phyloP scores from a whole-genome alignment of 2,888 invertebrate species.

The Leucophenga montana region DNA sequence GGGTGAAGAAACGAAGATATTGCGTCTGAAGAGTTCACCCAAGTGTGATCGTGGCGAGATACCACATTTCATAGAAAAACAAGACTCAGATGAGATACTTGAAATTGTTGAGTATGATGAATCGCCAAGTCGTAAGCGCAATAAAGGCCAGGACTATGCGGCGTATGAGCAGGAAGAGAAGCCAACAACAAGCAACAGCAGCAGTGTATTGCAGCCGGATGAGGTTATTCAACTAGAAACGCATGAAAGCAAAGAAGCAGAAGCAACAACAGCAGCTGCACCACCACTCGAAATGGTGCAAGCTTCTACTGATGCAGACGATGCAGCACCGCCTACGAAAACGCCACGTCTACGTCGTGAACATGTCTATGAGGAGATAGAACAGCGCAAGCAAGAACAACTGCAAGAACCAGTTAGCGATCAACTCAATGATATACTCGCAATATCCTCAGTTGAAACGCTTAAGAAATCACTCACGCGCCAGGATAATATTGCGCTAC shows the following conservation, averaged over 20 bases:
- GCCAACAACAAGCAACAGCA: slow-evolving; percentile 45
- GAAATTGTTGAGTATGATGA: slow-evolving; percentile 73
- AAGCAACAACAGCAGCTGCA: slow-evolving; percentile 44
- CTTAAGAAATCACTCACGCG: slow-evolving; percentile 67
- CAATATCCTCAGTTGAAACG: slow-evolving; percentile 64
- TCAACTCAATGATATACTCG: slow-evolving; percentile 57
- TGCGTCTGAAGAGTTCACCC: slow-evolving; percentile 78
- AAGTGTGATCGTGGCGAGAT: slow-evolving; percentile 75
- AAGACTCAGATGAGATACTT: slow-evolving; percentile 72
- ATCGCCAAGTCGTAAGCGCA: slow-evolving; percentile 71
- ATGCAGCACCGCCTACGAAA: slow-evolving; percentile 61
- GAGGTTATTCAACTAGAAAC: slow-evolving; percentile 70
- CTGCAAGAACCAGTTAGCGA: slow-evolving; percentile 25
- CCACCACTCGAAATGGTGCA: slow-evolving; percentile 29
- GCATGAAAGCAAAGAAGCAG: slow-evolving; percentile 33
- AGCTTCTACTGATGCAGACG: slow-evolving; percentile 33
- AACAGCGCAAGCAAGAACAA: slow-evolving; percentile 51
- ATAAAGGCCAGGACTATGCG: slow-evolving; percentile 42
- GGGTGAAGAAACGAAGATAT: slow-evolving; percentile 76
- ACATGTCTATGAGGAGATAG: slow-evolving; percentile 79
- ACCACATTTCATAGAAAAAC: slow-evolving; percentile 72
- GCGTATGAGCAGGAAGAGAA: slow-evolving; percentile 42
- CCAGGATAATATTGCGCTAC: slow-evolving; percentile 73
- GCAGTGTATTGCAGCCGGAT: slow-evolving; percentile 68
- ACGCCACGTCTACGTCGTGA: slow-evolving; percentile 75